A percentile compares a stretch with the other conserved stretches of the same genome.
Conservation (phyloP, 2,797 vertebrate species). For the Schizopygopsis malacanthus region DNA sequence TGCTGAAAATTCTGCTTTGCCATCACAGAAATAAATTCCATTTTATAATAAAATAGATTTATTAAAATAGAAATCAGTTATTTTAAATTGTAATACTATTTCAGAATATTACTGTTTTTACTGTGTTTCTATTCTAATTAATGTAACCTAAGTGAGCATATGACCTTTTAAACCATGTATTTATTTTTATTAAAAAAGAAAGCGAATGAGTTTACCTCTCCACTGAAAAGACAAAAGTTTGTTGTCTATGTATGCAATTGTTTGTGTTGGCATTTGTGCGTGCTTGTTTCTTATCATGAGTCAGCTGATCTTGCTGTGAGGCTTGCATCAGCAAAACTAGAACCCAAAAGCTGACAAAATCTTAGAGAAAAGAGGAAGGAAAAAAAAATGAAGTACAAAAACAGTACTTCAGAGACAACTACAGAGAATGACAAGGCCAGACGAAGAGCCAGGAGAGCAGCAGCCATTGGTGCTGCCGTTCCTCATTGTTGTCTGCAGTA, state of each 20-base stretch:
- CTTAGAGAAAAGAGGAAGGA: slow-evolving; percentile 3
- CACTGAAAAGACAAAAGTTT: slow-evolving; percentile 3
- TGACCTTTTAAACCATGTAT: background rate
- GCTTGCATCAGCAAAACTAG: slow-evolving; percentile 38
- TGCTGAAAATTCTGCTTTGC: background rate
- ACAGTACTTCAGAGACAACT: background rate
- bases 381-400: background rate
- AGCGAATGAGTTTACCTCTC: background rate
- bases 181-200: background rate
- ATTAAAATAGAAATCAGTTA: background rate
- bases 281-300: slow-evolving; percentile 14
- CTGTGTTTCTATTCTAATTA: background rate
- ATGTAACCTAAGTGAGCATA: background rate
- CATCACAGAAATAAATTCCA: background rate
- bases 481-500: slow-evolving; percentile 57
- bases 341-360: slow-evolving; percentile 24
- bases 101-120: background rate
- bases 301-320: background rate
- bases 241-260: background rate
- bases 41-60: background rate
- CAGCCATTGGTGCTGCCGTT: slow-evolving; percentile 55
- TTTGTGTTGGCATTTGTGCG: slow-evolving; percentile 5
- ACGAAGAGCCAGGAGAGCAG: slow-evolving; percentile 30
- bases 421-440: slow-evolving; percentile 26
- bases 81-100: background rate